These are phyloP conservation scores for Steinernema khuongi DNA, from an alignment of 1,140 invertebrate species.

Conservation along the genomic window DNA sequence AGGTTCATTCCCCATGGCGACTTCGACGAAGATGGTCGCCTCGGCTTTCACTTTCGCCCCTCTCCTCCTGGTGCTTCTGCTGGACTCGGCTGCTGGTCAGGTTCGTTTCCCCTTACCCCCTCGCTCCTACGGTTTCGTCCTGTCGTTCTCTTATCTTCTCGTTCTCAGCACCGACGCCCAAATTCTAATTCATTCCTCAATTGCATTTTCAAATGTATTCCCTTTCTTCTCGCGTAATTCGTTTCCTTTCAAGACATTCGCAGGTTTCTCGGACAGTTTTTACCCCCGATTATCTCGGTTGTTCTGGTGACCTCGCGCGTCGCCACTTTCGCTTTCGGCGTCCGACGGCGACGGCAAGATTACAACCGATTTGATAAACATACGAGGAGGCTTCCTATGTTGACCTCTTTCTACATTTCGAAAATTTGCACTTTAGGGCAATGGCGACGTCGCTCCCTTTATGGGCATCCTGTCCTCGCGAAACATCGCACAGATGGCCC, in stretches of 20 bases:
- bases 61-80: background rate
- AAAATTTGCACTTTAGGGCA: background rate
- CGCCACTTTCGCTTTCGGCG: background rate
- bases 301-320: background rate
- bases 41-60: background rate
- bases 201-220: background rate
- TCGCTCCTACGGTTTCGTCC: no score
- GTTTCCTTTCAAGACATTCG: background rate
- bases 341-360: no score
- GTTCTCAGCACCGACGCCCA: no score
- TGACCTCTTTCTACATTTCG: background rate
- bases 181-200: no score
- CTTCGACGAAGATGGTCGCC: background rate
- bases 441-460: background rate
- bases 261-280: background rate
- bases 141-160: background rate
- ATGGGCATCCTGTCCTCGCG: background rate
- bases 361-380: no score
- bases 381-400: no score
- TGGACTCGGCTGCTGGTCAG: background rate
- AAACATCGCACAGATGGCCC: slow-evolving; percentile 10
- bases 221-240: no score
- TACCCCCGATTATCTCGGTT: background rate
- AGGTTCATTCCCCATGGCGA: background rate
- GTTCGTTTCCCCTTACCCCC: background rate